A percentile compares a stretch with the other conserved stretches of the same genome.
These are phyloP conservation scores for Odocoileus hemionus DNA, from an alignment of 2,113 vertebrate species.

Conservation along the genomic window DNA sequence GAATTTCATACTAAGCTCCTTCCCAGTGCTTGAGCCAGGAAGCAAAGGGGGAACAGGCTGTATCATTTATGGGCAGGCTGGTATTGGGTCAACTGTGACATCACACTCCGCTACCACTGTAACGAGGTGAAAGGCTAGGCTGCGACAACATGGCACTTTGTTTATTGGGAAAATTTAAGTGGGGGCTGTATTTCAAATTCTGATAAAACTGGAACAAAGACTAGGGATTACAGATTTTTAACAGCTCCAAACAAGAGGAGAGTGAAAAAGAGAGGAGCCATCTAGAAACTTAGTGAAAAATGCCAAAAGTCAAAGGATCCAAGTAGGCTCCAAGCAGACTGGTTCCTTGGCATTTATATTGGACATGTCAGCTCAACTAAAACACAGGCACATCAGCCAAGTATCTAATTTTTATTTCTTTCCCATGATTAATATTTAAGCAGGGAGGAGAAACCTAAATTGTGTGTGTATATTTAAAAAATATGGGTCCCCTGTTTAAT, in stretches of 20 bases:
- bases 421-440: neutral
- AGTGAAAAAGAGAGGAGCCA: neutral
- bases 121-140: slow-evolving; percentile 86
- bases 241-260: slow-evolving; percentile 25
- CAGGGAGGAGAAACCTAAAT: neutral
- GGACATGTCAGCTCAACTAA: neutral
- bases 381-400: neutral
- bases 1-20: slow-evolving; percentile 88
- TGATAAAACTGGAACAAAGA: slow-evolving; percentile 80
- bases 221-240: slow-evolving; percentile 72
- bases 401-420: neutral
- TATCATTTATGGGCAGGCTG: slow-evolving; percentile 85
- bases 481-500: neutral
- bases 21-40: slow-evolving; percentile 84
- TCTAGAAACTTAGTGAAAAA: slow-evolving; percentile 71
- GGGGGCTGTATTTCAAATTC: slow-evolving; percentile 76
- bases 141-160: slow-evolving; percentile 82
- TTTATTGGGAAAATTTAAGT: slow-evolving; percentile 82
- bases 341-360: slow-evolving; percentile 45
- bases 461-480: neutral
- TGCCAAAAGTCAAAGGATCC: slow-evolving; percentile 49
- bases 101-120: slow-evolving; percentile 83
- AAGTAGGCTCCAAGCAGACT: slow-evolving; percentile 58
- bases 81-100: slow-evolving; percentile 87
- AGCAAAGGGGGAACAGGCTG: slow-evolving; percentile 83